Conservation (phyloP, 2,888 invertebrate species). For the Yponomeuta plumbellus region DNA sequence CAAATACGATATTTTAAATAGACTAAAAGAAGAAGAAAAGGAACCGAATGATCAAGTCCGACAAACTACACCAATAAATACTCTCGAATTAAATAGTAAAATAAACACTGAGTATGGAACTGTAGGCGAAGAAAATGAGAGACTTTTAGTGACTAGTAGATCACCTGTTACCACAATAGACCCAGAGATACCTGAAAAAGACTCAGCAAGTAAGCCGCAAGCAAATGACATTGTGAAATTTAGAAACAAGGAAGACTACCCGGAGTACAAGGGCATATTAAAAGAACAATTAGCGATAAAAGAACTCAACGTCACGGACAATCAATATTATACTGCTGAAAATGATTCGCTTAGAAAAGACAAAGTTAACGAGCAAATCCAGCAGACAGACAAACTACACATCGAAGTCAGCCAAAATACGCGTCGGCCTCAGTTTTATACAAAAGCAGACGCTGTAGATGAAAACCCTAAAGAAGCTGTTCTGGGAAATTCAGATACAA, state of each 20-base stretch:
- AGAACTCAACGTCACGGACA: neutral
- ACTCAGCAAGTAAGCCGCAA: neutral
- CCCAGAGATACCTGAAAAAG: neutral
- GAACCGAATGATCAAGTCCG: constrained; percentile 20
- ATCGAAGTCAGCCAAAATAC: neutral
- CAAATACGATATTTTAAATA: constrained; percentile 62
- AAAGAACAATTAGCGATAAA: neutral
- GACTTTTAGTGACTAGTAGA: neutral
- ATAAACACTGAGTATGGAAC: neutral
- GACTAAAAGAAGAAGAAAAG: constrained; percentile 50
- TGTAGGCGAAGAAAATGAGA: neutral
- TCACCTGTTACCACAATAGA: neutral
- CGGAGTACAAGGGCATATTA: neutral
- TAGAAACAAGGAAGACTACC: neutral
- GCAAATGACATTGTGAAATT: neutral
- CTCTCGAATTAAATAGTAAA: neutral
- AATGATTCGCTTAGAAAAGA: neutral
- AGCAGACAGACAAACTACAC: neutral
- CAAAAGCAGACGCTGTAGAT: neutral
- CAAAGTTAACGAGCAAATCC: neutral
- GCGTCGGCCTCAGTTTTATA: neutral
- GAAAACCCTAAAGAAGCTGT: neutral
- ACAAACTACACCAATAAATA: neutral
- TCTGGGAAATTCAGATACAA: neutral
- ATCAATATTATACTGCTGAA: neutral